Percentiles rank a stretch among this genome's conserved stretches.
Evolutionary conservation across 1,140 invertebrate genomes (phyloP).

Genomic region (Ceratina australensis): DNA sequence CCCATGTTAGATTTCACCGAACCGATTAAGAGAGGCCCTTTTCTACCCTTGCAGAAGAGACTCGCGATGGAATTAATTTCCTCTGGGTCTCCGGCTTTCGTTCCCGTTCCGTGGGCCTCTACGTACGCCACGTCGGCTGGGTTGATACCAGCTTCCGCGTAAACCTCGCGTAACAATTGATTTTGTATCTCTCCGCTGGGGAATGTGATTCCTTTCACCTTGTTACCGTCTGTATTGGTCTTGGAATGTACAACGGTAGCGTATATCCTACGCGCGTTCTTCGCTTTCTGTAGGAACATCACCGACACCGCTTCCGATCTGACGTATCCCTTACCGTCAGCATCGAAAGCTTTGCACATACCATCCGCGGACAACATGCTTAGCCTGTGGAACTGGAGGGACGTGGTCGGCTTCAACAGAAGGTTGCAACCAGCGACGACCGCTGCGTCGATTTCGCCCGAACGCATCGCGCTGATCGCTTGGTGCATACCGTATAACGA

Average conservation of each 20-base stretch:
- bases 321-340: conserved; percentile 94
- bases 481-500: conserved; percentile 93
- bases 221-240: conserved; percentile 94
- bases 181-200: conserved; percentile 94
- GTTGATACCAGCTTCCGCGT: conserved; percentile 89
- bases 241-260: conserved; percentile 91
- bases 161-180: conserved; percentile 91
- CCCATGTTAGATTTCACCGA: conserved; percentile 99
- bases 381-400: conserved; percentile 95
- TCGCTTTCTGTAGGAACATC: conserved; percentile 89
- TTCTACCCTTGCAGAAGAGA: conserved; percentile 93
- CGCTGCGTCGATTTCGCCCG: conserved; percentile 94
- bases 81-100: conserved; percentile 96
- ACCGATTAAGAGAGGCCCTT: conserved; percentile 91
- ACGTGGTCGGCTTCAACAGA: conserved; percentile 91
- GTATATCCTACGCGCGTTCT: conserved; percentile 89
- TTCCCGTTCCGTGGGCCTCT: conserved; percentile 98
- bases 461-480: conserved; percentile 89
- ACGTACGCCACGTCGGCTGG: conserved; percentile 92
- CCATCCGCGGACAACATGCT: conserved; percentile 95
- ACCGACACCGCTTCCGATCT: conserved; percentile 92
- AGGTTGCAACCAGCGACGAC: conserved; percentile 93
- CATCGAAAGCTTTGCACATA: conserved; percentile 96
- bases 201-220: conserved; percentile 94
- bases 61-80: conserved; percentile 96